Conservation (phyloP, 2,113 vertebrate genomes). For the Pampusana beccarii region DNA sequence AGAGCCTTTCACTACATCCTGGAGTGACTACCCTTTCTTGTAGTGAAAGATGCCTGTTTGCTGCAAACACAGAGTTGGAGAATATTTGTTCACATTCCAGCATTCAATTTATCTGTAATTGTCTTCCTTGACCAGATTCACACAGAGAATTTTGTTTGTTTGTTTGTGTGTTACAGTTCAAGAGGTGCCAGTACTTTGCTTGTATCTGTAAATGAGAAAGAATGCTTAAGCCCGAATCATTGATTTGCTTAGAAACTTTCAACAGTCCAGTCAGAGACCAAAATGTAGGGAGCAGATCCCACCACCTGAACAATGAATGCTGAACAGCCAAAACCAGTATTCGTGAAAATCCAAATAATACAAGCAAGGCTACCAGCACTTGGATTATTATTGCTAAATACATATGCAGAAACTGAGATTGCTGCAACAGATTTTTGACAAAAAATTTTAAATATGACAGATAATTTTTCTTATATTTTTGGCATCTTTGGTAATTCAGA, state of each 20-base stretch:
- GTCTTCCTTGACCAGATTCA: background rate
- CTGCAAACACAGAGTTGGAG: background rate
- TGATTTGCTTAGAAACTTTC: background rate
- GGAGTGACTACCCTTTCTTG: background rate
- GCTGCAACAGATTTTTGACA: background rate
- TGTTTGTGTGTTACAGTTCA: background rate
- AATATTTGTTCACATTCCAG: background rate
- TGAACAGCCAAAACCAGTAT: background rate
- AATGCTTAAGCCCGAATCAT: background rate
- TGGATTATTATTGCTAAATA: background rate
- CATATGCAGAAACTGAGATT: background rate
- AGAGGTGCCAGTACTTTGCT: background rate
- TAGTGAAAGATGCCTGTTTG: background rate
- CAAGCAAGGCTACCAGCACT: background rate
- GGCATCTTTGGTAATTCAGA: background rate
- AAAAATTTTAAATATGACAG: background rate
- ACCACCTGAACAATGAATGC: background rate
- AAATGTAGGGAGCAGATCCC: background rate
- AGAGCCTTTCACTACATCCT: conserved; percentile 4
- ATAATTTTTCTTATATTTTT: background rate
- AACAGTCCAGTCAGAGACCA: background rate
- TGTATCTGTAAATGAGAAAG: background rate
- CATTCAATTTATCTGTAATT: background rate
- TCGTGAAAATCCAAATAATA: background rate
- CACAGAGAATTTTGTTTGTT: background rate